A percentile compares a stretch with the other conserved stretches of the same genome.
Evolutionary conservation across 2,888 invertebrate species (phyloP).

Genomic region (Agonopterix subpropinquella): DNA sequence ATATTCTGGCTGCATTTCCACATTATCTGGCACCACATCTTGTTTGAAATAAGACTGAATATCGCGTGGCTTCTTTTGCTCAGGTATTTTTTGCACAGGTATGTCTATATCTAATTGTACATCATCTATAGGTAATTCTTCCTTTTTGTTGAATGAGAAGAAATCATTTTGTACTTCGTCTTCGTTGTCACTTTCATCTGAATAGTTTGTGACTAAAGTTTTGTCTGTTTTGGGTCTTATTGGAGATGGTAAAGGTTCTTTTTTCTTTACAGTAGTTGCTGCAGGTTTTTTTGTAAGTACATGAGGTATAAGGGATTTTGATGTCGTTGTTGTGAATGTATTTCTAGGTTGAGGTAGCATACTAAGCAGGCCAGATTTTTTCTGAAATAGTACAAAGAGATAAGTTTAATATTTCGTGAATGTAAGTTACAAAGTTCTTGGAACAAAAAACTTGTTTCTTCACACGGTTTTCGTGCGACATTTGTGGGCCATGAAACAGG

Average conservation of each 20-base stretch:
- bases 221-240: constrained; percentile 31
- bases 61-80: constrained; percentile 26
- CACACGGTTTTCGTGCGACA: too few species aligned
- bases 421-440: too few species aligned
- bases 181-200: constrained; percentile 69
- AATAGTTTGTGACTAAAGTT: constrained; percentile 34
- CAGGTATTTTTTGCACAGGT: constrained; percentile 7
- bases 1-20: constrained; percentile 20
- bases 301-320: constrained; percentile 61
- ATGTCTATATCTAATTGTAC: constrained; percentile 45
- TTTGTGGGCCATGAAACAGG: too few species aligned
- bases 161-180: constrained; percentile 70
- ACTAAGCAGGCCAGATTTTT: constrained; percentile 79
- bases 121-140: constrained; percentile 53
- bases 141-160: constrained; percentile 67
- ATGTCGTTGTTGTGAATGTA: constrained; percentile 37
- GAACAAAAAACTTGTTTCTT: too few species aligned
- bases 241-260: constrained; percentile 25
- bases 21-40: constrained; percentile 23
- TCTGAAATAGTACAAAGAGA: constrained; percentile 46
- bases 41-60: constrained; percentile 59
- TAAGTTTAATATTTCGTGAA: not conserved
- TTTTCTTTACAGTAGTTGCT: constrained; percentile 32
- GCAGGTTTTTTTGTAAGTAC: constrained; percentile 56
- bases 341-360: constrained; percentile 82